A percentile compares a stretch with the other conserved stretches of the same genome.
These are phyloP conservation scores for Chinchilla lanigera DNA, from an alignment of 2,113 vertebrate genomes.

Conservation along the genomic window DNA sequence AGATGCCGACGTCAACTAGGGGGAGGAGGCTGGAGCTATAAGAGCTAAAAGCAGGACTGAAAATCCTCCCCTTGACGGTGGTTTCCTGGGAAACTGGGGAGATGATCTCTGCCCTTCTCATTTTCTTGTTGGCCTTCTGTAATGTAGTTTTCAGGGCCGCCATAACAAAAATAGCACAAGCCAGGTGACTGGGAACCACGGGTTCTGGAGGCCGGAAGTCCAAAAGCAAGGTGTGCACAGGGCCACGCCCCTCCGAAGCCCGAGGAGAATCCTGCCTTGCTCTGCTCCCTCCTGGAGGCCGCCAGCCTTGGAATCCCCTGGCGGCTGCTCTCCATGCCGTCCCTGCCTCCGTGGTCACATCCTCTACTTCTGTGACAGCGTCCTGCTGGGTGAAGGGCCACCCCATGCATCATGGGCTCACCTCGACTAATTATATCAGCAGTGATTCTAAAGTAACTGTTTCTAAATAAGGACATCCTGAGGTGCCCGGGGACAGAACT, in stretches of 20 bases:
- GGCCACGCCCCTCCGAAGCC: not conserved
- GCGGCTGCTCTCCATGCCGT: not conserved
- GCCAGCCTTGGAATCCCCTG: not conserved
- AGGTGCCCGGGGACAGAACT: not conserved
- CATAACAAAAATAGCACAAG: not conserved
- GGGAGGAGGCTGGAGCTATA: not conserved
- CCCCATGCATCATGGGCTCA: not conserved
- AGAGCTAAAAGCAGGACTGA: not conserved
- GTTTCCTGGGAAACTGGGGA: not conserved
- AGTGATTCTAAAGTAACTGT: not conserved
- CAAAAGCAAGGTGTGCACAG: not conserved
- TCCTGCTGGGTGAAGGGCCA: not conserved
- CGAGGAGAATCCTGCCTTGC: not conserved
- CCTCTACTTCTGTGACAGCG: not conserved
- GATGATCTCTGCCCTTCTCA: not conserved
- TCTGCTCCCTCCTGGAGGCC: not conserved
- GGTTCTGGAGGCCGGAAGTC: not conserved
- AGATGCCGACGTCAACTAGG: not conserved
- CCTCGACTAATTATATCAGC: not conserved
- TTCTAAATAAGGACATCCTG: not conserved
- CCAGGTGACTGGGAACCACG: not conserved
- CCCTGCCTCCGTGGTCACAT: not conserved
- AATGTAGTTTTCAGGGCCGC: not conserved
- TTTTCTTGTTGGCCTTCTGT: conserved; percentile 31
- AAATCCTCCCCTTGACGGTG: not conserved